Evolutionary conservation across 1,140 invertebrate genomes (phyloP), one percentile per base, ranked within the genome.

Genomic region (Prorops nasuta): DNA sequence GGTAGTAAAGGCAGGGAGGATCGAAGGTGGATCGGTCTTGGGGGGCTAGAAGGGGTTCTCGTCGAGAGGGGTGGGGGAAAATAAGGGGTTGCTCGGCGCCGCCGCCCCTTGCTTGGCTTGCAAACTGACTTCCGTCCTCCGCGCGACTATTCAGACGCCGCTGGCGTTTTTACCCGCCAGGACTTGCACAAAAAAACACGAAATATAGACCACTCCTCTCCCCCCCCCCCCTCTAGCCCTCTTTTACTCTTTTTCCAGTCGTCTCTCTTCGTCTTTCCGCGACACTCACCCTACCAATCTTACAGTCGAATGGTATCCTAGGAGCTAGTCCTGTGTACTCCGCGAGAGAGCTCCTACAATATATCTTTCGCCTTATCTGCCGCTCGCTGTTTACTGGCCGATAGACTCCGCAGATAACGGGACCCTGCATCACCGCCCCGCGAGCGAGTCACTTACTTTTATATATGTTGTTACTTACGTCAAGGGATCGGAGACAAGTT

Each of bases 321-420:
- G n/a, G n/a, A n/a, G n/a, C 51, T 51, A 51, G 56, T 60, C 53
- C 32, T 41, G 56, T 60, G 50, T 60, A 58, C 54, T n/a, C n/a
- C n/a, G n/a, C n/a, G n/a, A n/a, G n/a, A n/a, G 62, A 60, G 60
- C 59, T 63, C 72, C 66, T 66, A 74, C 74, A 76, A 75, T 75
- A 75, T 76, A 76, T 76, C 68, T 74, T 57, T 56, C 51, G 66
- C 69, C 72, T 76, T 76, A 76, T 76, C 72, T 75, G 72, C 69
- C 68, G 74, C 67, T 68, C 60, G 67, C 67, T 74, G 71, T 76
- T 76, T 76, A 75, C 74, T 75, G 71, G 70, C 72, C 72, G 74
- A 76, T 76, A 75, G 74, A 75, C 72, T 74, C 64, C 51, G 58
- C 67, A 72, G 72, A 76, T 74, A 74, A 66, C 51, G 42, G 64